Base-by-base conservation (phyloP, 1,140 invertebrate genomes). In the Drosophila ambigua region DNA sequence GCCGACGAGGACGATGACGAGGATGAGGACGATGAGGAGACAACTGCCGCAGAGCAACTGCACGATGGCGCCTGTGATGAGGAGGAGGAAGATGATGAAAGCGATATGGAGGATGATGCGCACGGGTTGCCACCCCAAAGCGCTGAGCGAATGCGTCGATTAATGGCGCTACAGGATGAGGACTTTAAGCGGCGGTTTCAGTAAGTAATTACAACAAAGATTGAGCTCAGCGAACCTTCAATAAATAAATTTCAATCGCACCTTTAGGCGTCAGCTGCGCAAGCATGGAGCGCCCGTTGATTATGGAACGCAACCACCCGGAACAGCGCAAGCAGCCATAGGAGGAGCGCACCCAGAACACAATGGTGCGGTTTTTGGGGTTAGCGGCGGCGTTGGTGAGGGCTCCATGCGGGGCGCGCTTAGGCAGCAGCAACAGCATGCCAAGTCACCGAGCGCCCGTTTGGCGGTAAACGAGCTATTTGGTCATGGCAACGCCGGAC, bases 1-100 rank as follows among this genome's bases (percentile, higher is more conserved):
- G 85, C 79, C 24, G 95, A 60, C 94, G 75, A 96, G 82, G 95
- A 95, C 23, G 75, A 96, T n/a, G 95, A 96, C 81, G 94, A 57
- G 13, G 79, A 57, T 39, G 82, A 84, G 39, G 80, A 84, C 46
- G 79, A 78, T 55, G 64, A 77, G 13, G 74, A 87, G 65, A 79
- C 67, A 53, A 84, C 72, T 43, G 82, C 79, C 59, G 79, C 67
- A 53, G 67, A 89, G 26, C 84, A 88, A 58, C 61, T 80, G 54
- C 81, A 90, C 31, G 80, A 76, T 76, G 85, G 75, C 66, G 76
- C 81, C 67, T 90, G 85, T 85, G 85, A 90, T 89, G 82, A 85
- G 44, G 87, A 82, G 11, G 87, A 87, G 41, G 88, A 81, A 13
- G 85, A 87, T 35, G 82, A 91, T 49, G 90, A 91, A 16, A 87